Evolutionary conservation across 2,888 invertebrate species (phyloP), one percentile per base, ranked within the genome.

Genomic region (Clunio marinus): DNA sequence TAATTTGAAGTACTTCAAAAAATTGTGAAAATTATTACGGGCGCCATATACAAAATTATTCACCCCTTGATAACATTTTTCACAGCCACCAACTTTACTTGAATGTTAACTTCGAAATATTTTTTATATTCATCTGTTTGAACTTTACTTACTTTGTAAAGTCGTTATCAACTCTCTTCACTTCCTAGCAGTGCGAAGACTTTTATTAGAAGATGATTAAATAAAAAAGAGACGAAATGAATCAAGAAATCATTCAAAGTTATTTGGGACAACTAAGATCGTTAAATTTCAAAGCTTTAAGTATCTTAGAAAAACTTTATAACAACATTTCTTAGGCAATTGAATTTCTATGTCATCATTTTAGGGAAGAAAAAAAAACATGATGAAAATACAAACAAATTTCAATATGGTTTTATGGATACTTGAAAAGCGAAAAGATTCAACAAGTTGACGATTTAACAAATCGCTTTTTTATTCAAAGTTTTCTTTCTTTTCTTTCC

Each of bases 401-500:
- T 32, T 67, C 66, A 67, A 67, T 67, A 67, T 67, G 66, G 66
- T 41, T 67, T 67, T 67, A 67, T 67, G 51, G 51, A 67, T 25
- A 65, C 55, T 55, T 55, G 25, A 67, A 67, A 51, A 41, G 17
- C 66, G 20, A 66, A 68, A 15, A 68, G 25, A 57, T 25, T 68
- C 68, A 68, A 68, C 68, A 68, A 68, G 68, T 68, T 46, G 68
- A 68, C 58, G 58, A 68, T 68, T 41, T 68, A 58, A 68, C 37
- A 68, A 68, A 68, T 68, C 41, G 68, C 41, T 68, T 68, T 68
- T 41, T 68, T 68, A 68, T 68, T 68, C 68, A 68, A 65, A 65
- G 65, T 58, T 58, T 58, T 55, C 28, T 22, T 57, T 57, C 37
- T 25, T 51, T 51, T 51, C 22, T 41, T 41, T 15, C 41, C 8